Conservation (phyloP, 2,113 vertebrate species). For the Gila orcuttii region DNA sequence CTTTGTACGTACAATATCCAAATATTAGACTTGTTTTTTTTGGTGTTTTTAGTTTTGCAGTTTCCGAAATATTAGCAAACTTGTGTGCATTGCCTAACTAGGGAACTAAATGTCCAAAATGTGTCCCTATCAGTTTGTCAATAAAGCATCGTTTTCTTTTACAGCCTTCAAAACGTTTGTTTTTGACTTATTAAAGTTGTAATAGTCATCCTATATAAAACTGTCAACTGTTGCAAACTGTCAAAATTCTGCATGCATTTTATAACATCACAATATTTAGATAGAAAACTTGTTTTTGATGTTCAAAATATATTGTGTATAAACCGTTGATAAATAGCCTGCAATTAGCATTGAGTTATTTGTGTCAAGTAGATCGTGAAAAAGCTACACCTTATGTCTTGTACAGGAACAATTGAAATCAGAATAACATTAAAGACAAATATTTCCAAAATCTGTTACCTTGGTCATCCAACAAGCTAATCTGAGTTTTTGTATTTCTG, state of each 20-base stretch:
- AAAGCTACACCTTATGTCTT: conserved; percentile 6
- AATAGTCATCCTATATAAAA: conserved; percentile 71
- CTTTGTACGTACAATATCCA: conserved; percentile 83
- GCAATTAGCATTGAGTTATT: neutral
- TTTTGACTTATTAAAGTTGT: conserved; percentile 82
- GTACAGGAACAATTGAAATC: conserved; percentile 10
- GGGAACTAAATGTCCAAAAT: conserved; percentile 91
- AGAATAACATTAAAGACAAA: neutral
- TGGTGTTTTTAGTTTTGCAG: conserved; percentile 82
- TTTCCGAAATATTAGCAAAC: conserved; percentile 86
- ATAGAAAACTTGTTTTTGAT: conserved; percentile 8
- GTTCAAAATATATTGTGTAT: conserved; percentile 56
- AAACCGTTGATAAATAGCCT: conserved; percentile 54
- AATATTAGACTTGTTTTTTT: conserved; percentile 64
- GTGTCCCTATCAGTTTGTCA: conserved; percentile 90
- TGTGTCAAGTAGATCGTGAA: neutral
- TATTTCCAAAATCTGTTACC: neutral
- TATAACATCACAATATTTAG: conserved; percentile 24
- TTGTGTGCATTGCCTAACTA: conserved; percentile 97
- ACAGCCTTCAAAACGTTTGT: conserved; percentile 90
- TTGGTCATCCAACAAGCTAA: neutral
- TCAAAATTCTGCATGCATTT: conserved; percentile 48
- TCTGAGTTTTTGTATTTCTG: neutral
- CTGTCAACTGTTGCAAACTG: conserved; percentile 58
- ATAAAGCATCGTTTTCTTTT: conserved; percentile 98